Evolutionary conservation across 2,888 invertebrate genomes (phyloP).

Genomic region (Tetramorium bicarinatum): DNA sequence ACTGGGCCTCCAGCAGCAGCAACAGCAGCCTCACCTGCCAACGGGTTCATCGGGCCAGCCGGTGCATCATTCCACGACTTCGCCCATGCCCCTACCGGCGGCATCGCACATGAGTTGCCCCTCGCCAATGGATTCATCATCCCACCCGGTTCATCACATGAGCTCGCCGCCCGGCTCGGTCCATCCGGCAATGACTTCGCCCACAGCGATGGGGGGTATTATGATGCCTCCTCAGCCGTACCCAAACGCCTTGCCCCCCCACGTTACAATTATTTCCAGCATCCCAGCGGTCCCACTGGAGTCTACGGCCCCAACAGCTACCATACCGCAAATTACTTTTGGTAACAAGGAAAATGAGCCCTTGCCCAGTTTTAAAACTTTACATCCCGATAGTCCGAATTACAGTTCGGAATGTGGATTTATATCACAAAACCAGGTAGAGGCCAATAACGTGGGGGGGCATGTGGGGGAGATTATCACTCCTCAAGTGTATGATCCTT

Average conservation of each 20-base stretch:
- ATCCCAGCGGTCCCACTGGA: constrained; percentile 84
- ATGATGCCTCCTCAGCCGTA: constrained; percentile 88
- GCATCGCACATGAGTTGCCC: constrained; percentile 83
- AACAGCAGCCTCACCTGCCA: constrained; percentile 87
- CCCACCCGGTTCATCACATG: constrained; percentile 83
- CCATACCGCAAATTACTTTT: constrained; percentile 92
- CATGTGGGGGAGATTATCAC: constrained; percentile 87
- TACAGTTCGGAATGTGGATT: constrained; percentile 89
- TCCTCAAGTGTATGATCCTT: constrained; percentile 85
- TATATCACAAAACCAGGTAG: constrained; percentile 85
- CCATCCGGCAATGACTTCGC: constrained; percentile 82
- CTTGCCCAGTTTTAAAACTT: constrained; percentile 85
- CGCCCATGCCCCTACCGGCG: constrained; percentile 82
- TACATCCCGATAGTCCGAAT: constrained; percentile 87
- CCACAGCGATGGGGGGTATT: constrained; percentile 84
- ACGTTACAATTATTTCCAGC: constrained; percentile 91
- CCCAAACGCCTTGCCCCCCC: constrained; percentile 96
- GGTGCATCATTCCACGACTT: constrained; percentile 84
- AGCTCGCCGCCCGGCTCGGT: constrained; percentile 83
- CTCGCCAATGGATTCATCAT: constrained; percentile 82
- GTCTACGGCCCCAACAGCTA: constrained; percentile 73
- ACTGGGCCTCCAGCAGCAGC: constrained; percentile 87
- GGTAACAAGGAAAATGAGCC: constrained; percentile 89
- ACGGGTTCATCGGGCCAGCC: constrained; percentile 86
- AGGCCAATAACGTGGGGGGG: constrained; percentile 93